These are phyloP conservation scores for Ochotona curzoniae DNA, from an alignment of 2,113 vertebrate species.

Conservation along the genomic window DNA sequence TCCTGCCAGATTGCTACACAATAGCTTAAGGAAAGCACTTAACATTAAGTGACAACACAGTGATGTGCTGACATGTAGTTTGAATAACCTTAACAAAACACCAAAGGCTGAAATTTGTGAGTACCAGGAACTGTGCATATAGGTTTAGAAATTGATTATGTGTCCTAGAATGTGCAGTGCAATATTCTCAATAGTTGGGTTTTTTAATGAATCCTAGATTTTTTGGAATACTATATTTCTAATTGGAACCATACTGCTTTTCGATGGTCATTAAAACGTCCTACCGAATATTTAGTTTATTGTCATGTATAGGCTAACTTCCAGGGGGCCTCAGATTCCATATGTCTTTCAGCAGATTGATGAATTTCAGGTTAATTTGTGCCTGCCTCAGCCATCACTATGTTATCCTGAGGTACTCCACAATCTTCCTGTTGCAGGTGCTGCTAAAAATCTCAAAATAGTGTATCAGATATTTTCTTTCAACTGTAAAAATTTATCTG, in stretches of 20 bases:
- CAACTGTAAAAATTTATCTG: conserved; percentile 84
- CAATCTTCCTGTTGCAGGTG: conserved; percentile 81
- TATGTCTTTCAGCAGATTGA: conserved; percentile 70
- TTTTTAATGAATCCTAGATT: conserved; percentile 65
- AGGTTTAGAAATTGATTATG: conserved; percentile 40
- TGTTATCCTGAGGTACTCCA: conserved; percentile 68
- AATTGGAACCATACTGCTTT: conserved; percentile 64
- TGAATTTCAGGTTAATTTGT: conserved; percentile 80
- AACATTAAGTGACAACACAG: conserved; percentile 40
- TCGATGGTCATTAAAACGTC: conserved; percentile 56
- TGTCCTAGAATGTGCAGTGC: conserved; percentile 51
- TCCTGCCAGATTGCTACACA: neutral
- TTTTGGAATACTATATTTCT: conserved; percentile 69
- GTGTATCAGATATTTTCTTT: conserved; percentile 79
- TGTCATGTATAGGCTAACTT: conserved; percentile 68
- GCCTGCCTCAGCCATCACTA: conserved; percentile 68
- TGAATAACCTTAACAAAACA: neutral
- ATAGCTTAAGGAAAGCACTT: conserved; percentile 44
- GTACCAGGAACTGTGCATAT: conserved; percentile 9
- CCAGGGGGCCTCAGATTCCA: conserved; percentile 62
- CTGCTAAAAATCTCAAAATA: conserved; percentile 82
- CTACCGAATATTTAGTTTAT: conserved; percentile 59
- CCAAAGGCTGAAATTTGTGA: conserved; percentile 64
- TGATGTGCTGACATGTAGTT: conserved; percentile 27
- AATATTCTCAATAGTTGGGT: conserved; percentile 66